These are phyloP conservation scores for Silurus lanzhouensis DNA, from an alignment of 2,797 vertebrate genomes.

Conservation along the genomic window DNA sequence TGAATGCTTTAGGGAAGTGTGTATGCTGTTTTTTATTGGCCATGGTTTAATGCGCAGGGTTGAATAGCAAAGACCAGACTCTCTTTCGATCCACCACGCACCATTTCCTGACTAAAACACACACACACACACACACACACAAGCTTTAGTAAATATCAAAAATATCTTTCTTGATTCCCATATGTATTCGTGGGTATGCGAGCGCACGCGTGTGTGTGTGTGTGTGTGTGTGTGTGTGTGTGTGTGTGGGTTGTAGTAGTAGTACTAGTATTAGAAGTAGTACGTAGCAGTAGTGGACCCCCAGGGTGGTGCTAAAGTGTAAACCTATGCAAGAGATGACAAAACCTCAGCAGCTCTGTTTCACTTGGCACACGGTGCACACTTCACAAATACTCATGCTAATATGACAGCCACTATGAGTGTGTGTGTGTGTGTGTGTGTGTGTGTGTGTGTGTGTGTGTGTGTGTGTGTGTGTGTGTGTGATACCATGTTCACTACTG, in stretches of 20 bases:
- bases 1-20: conserved; percentile 40
- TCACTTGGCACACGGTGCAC: conserved; percentile 59
- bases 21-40: conserved; percentile 58
- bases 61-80: conserved; percentile 54
- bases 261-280: neutral
- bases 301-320: conserved; percentile 57
- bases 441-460: conserved; percentile 18
- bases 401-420: conserved; percentile 40
- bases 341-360: conserved; percentile 63
- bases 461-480: conserved; percentile 32
- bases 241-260: conserved; percentile 32
- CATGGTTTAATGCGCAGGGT: conserved; percentile 55
- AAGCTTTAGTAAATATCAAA: neutral
- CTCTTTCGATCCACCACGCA: conserved; percentile 56
- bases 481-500: conserved; percentile 87
- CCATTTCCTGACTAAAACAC: conserved; percentile 50
- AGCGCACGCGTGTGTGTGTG: conserved; percentile 17
- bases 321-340: conserved; percentile 62
- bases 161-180: conserved; percentile 13
- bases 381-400: conserved; percentile 50
- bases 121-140: conserved; percentile 27
- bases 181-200: neutral
- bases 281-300: conserved; percentile 43
- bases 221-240: conserved; percentile 34
- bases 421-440: conserved; percentile 56